Conservation (phyloP, 1,140 invertebrate genomes). For the Ladona fulva region DNA sequence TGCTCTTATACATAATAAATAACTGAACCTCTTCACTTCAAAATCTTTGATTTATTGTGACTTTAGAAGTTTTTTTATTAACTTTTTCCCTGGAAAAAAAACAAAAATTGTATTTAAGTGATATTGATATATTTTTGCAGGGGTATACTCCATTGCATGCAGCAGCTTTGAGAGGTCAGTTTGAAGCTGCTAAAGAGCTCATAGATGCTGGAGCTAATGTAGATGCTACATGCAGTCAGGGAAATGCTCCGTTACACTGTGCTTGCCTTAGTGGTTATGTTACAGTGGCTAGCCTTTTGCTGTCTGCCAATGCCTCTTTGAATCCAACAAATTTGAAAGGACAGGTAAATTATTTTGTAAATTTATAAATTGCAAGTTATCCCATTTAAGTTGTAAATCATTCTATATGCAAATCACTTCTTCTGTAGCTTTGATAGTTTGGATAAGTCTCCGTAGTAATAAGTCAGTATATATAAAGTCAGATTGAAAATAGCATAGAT, state of each 20-base stretch:
- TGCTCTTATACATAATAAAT: too few relatives aligned
- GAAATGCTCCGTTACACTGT: constrained; percentile 53
- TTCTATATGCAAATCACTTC: too few relatives aligned
- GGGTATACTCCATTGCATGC: constrained; percentile 55
- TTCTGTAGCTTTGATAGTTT: too few relatives aligned
- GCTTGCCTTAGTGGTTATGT: constrained; percentile 53
- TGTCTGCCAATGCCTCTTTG: constrained; percentile 38
- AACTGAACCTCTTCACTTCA: too few relatives aligned
- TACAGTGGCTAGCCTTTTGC: constrained; percentile 41
- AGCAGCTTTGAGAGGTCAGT: constrained; percentile 49
- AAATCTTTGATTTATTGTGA: too few relatives aligned
- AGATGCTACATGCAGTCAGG: constrained; percentile 46
- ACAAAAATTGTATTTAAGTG: constrained; percentile 1
- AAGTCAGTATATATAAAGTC: too few relatives aligned
- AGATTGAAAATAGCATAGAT: too few relatives aligned
- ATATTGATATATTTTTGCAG: constrained; percentile 29
- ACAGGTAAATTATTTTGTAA: constrained; percentile 32
- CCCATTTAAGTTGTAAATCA: too few relatives aligned
- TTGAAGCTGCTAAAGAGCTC: constrained; percentile 42
- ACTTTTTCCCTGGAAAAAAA: too few relatives aligned
- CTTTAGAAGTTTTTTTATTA: constrained; percentile 13
- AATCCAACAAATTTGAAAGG: constrained; percentile 38
- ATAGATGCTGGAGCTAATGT: constrained; percentile 46
- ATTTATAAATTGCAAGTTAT: too few relatives aligned
- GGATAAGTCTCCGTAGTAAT: too few relatives aligned